Percentiles rank a stretch among this genome's conserved stretches.
These are phyloP conservation scores for Perca fluviatilis DNA, from an alignment of 2,113 vertebrate genomes.

Conservation along the genomic window DNA sequence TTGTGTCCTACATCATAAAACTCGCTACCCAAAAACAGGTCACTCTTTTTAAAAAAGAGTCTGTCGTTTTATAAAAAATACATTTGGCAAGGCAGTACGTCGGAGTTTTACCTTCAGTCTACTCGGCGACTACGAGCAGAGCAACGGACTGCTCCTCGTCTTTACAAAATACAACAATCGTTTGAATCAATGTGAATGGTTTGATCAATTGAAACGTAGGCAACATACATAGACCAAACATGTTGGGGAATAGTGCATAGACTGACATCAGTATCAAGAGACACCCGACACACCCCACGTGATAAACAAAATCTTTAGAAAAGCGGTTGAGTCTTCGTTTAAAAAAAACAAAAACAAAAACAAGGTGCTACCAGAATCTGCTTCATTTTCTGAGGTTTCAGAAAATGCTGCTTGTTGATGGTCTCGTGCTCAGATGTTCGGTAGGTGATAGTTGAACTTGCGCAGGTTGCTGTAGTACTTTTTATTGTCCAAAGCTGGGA, in stretches of 20 bases:
- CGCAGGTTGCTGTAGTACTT: conserved; percentile 88
- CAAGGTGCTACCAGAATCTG: conserved; percentile 18
- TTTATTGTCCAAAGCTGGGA: conserved; percentile 91
- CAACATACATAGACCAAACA: conserved; percentile 45
- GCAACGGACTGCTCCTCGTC: conserved; percentile 73
- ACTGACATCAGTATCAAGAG: conserved; percentile 33
- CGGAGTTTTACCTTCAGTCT: conserved; percentile 56
- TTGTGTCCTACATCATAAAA: conserved; percentile 39
- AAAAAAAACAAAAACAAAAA: too few relatives aligned
- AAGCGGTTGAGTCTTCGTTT: conserved; percentile 16
- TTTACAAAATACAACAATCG: conserved; percentile 30
- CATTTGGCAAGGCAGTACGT: conserved; percentile 84
- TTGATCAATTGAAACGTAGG: conserved; percentile 34
- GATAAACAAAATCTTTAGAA: neutral
- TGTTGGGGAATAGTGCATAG: conserved; percentile 69
- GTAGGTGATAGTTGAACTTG: conserved; percentile 91
- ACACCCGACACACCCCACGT: conserved; percentile 9
- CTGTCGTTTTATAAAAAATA: conserved; percentile 49
- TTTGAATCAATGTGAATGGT: neutral
- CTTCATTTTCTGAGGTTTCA: conserved; percentile 49
- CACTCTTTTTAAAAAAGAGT: conserved; percentile 49
- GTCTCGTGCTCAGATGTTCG: conserved; percentile 88
- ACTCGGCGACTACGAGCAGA: conserved; percentile 67
- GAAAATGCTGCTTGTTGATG: neutral
- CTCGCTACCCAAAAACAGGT: conserved; percentile 34